These are phyloP conservation scores for Zaprionus nigranus DNA, from an alignment of 1,140 invertebrate species.

Conservation along the genomic window DNA sequence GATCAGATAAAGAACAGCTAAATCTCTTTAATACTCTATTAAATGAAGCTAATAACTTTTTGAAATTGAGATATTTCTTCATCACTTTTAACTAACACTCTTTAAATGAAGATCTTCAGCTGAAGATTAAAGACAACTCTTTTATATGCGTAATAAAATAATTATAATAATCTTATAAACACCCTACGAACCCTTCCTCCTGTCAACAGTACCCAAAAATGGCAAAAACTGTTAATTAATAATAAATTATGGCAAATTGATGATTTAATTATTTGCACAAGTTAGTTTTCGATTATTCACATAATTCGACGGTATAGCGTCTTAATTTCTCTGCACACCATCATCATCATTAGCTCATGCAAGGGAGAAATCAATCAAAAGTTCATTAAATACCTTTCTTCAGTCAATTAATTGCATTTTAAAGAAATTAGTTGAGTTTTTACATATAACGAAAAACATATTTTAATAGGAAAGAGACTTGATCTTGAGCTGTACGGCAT, in stretches of 20 bases:
- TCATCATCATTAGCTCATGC: slow-evolving; percentile 33
- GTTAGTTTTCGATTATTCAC: slow-evolving; percentile 7
- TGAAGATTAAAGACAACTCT: too few relatives aligned
- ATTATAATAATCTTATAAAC: background rate
- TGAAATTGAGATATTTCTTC: too few relatives aligned
- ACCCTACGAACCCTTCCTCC: background rate
- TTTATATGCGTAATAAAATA: too few relatives aligned
- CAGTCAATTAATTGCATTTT: slow-evolving; percentile 41
- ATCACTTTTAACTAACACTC: too few relatives aligned
- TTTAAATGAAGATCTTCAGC: background rate
- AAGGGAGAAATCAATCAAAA: slow-evolving; percentile 42
- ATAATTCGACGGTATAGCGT: slow-evolving; percentile 4
- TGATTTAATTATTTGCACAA: slow-evolving; percentile 28
- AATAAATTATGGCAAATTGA: slow-evolving; percentile 8
- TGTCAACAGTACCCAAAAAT: background rate
- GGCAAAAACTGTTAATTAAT: background rate
- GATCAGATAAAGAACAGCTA: too few relatives aligned
- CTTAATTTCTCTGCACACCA: slow-evolving; percentile 13
- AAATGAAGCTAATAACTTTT: too few relatives aligned
- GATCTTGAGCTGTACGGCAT: slow-evolving; percentile 6
- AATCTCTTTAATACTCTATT: too few relatives aligned
- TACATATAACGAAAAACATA: slow-evolving; percentile 2
- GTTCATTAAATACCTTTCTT: slow-evolving; percentile 36
- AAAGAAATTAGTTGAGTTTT: slow-evolving; percentile 36
- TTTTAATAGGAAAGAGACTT: slow-evolving; percentile 31